phyloP scores from a whole-genome alignment of 2,113 vertebrate species.

The Hyperoodon ampullatus region DNA sequence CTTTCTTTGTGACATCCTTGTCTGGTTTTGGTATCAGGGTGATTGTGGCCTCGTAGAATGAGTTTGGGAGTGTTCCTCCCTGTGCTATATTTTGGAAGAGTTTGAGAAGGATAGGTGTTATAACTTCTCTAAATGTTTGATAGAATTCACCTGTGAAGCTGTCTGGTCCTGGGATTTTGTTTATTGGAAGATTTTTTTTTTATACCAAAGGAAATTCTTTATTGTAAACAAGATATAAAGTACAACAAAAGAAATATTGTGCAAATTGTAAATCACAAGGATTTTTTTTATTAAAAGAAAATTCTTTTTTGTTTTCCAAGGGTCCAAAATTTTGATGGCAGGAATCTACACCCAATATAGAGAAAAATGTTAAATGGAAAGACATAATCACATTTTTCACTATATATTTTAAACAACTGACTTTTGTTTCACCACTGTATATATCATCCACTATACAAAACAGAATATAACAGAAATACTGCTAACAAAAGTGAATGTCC shows the following conservation, averaged over 20 bases:
- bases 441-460: conserved; percentile 63
- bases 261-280: conserved; percentile 88
- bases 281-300: conserved; percentile 65
- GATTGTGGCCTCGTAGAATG: too few species aligned
- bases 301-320: conserved; percentile 52
- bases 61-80: too few species aligned
- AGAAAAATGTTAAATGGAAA: conserved; percentile 61
- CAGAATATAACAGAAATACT: conserved; percentile 79
- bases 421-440: conserved; percentile 71
- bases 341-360: conserved; percentile 59
- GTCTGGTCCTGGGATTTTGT: too few species aligned
- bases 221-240: conserved; percentile 92
- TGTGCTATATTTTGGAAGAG: too few species aligned
- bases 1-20: too few species aligned
- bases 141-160: too few species aligned
- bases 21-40: too few species aligned
- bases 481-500: conserved; percentile 78
- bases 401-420: conserved; percentile 73
- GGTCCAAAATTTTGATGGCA: conserved; percentile 63
- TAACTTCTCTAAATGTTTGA: too few species aligned
- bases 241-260: conserved; percentile 89
- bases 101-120: too few species aligned
- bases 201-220: conserved; percentile 85
- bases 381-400: conserved; percentile 59
- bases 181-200: too few species aligned